Percentiles rank a stretch among this genome's conserved stretches.
phyloP scores from a whole-genome alignment of 1,140 invertebrate genomes.

The Drosophila guanche region DNA sequence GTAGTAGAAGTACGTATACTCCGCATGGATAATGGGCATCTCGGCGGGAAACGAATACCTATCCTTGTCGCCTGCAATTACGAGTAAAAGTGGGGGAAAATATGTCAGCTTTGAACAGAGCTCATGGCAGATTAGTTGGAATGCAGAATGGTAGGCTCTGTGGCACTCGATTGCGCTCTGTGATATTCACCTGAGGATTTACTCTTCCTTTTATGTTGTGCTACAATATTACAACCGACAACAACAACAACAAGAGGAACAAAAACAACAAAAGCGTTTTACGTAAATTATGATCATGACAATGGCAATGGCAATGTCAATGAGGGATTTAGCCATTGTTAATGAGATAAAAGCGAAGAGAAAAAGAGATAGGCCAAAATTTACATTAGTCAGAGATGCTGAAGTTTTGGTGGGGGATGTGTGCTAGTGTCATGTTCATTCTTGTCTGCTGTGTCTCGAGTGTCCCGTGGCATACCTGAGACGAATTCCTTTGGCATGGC shows the following conservation, averaged over 20 bases:
- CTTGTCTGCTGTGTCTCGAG: not conserved
- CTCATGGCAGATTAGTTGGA: not conserved
- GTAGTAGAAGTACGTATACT: conserved; percentile 98
- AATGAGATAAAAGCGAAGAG: conserved; percentile 46
- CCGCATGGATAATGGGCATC: conserved; percentile 95
- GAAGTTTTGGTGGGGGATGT: not conserved
- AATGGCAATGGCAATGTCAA: conserved; percentile 38
- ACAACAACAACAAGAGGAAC: conserved; percentile 51
- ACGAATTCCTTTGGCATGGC: conserved; percentile 91
- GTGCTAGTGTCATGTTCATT: conserved; percentile 10
- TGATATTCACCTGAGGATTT: conserved; percentile 83
- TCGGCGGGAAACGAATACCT: conserved; percentile 93
- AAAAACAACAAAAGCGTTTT: conserved; percentile 68
- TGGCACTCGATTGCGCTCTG: conserved; percentile 4
- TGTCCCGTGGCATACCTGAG: conserved; percentile 86
- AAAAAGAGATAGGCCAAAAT: conserved; percentile 47
- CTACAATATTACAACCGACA: conserved; percentile 62
- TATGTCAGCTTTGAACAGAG: not conserved
- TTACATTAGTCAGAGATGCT: conserved; percentile 37
- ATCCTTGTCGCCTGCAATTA: conserved; percentile 90
- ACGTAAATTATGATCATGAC: conserved; percentile 35
- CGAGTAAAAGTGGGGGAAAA: conserved; percentile 1
- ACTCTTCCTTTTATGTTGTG: conserved; percentile 85
- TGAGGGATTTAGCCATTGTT: conserved; percentile 3
- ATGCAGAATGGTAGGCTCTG: conserved; percentile 17